Percentiles rank a stretch among this genome's conserved stretches.
Conservation (phyloP, 2,888 invertebrate species). For the Mesoligia furuncula region DNA sequence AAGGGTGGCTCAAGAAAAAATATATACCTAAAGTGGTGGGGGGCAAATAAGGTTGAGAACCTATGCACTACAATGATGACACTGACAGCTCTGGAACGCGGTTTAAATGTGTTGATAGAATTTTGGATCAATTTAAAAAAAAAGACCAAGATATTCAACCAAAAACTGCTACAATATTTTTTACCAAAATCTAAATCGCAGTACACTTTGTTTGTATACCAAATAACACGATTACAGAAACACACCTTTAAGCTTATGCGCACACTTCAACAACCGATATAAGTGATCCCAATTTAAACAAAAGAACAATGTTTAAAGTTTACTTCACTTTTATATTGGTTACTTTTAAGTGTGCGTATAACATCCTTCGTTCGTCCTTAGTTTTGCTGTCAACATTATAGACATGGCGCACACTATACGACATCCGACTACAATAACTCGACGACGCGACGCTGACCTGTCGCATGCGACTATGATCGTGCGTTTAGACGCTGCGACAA, state of each 20-base stretch:
- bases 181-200: background rate
- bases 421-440: background rate
- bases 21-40: too few relatives aligned
- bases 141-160: background rate
- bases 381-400: slow-evolving; percentile 33
- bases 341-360: slow-evolving; percentile 15
- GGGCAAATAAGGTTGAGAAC: too few relatives aligned
- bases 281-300: background rate
- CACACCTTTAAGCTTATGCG: slow-evolving; percentile 13
- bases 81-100: too few relatives aligned
- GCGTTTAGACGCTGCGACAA: background rate
- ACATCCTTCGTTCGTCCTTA: background rate
- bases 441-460: too few relatives aligned
- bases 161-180: background rate
- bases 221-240: slow-evolving; percentile 21
- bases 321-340: background rate
- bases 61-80: too few relatives aligned
- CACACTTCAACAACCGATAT: background rate
- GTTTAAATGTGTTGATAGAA: too few relatives aligned
- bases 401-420: background rate
- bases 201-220: background rate
- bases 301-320: background rate
- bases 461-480: background rate
- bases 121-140: too few relatives aligned
- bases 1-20: too few relatives aligned